Conservation (phyloP, 35 echinoderm and acorn worm genomes). For the Ophioderma brevispina region DNA sequence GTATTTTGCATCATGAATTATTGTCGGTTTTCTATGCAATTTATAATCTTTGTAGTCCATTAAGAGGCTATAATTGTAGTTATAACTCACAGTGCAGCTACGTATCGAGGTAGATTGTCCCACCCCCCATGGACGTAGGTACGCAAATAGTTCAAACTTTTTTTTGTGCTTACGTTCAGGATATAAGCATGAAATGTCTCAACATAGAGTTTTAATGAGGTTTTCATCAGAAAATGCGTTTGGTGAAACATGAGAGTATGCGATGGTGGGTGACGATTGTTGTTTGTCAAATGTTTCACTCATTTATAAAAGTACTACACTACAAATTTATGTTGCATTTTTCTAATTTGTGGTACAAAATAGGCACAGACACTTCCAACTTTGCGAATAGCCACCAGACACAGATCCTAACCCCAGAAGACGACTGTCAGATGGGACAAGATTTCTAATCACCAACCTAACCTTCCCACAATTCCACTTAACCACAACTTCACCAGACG, state of each 20-base stretch:
- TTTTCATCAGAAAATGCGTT: not conserved
- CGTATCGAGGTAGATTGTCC: not conserved
- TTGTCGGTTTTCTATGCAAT: no score
- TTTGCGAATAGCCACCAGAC: constrained; percentile 84
- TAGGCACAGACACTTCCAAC: constrained; percentile 75
- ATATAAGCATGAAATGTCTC: not conserved
- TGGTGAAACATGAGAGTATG: not conserved
- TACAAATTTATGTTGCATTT: not conserved
- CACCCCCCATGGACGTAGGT: not conserved
- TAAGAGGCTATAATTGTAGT: no score
- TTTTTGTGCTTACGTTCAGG: no score
- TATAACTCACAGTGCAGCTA: no score
- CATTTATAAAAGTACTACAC: not conserved
- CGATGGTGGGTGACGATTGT: no score
- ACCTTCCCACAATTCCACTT: no score
- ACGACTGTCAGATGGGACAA: constrained; percentile 86
- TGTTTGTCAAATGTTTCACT: not conserved
- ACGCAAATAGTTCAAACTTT: no score
- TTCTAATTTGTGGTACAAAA: constrained; percentile 53
- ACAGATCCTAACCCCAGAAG: constrained; percentile 58
- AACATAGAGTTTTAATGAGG: not conserved
- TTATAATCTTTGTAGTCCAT: no score
- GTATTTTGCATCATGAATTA: no score
- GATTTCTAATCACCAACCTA: constrained; percentile 66
- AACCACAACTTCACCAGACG: no score